Conservation (phyloP, 2,888 invertebrate genomes). For the Morpho achilles region DNA sequence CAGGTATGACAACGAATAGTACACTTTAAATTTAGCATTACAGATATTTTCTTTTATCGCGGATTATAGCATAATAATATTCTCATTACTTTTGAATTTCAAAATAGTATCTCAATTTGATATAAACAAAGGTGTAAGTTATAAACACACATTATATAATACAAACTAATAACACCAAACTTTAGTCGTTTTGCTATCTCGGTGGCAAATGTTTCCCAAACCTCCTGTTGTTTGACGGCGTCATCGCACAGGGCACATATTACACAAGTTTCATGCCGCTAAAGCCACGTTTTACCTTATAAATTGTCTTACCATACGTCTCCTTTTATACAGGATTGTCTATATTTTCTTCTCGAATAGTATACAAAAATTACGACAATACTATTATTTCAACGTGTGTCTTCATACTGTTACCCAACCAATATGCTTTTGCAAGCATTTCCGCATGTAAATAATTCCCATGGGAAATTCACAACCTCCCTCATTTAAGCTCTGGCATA, state of each 20-base stretch:
- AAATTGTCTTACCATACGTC: slow-evolving; percentile 3
- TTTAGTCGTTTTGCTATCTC: slow-evolving; percentile 25
- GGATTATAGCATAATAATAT: too few species aligned
- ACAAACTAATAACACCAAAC: slow-evolving; percentile 17
- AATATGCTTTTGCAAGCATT: too few species aligned
- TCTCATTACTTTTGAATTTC: background rate
- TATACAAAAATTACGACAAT: background rate
- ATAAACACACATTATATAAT: slow-evolving; percentile 13
- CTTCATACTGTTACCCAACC: too few species aligned
- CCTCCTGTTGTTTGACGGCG: slow-evolving; percentile 25
- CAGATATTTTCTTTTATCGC: too few species aligned
- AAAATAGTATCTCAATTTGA: background rate
- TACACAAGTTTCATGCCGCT: slow-evolving; percentile 35
- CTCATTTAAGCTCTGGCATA: too few species aligned
- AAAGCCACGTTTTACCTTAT: slow-evolving; percentile 32
- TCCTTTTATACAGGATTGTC: slow-evolving; percentile 3
- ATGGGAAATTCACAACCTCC: too few species aligned
- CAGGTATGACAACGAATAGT: too few species aligned
- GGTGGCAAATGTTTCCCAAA: slow-evolving; percentile 26
- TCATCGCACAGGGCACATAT: slow-evolving; percentile 30
- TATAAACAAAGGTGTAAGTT: slow-evolving; percentile 3
- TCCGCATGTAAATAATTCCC: too few species aligned
- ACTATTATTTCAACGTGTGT: too few species aligned
- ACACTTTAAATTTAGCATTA: too few species aligned
- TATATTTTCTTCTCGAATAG: background rate